These are phyloP conservation scores for Corythaixoides concolor DNA, from an alignment of 2,113 vertebrate species.

Conservation along the genomic window DNA sequence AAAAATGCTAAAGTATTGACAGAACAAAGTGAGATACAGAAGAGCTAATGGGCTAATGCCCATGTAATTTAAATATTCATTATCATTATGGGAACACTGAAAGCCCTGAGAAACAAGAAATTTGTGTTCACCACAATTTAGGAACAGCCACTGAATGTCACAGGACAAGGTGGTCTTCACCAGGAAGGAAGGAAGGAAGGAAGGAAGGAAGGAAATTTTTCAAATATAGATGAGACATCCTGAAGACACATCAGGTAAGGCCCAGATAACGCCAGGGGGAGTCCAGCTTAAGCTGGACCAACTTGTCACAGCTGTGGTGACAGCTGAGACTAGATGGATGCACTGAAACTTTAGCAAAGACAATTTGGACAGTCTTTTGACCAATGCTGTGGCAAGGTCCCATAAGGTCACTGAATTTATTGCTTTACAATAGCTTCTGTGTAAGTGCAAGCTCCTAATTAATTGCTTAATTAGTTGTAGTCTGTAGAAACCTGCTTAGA, in stretches of 20 bases:
- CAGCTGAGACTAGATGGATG: not conserved
- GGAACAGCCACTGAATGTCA: not conserved
- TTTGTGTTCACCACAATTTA: not conserved
- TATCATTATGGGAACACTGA: not conserved
- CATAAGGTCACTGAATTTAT: not conserved
- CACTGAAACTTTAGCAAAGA: not conserved
- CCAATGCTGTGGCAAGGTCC: not conserved
- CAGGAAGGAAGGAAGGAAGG: not conserved
- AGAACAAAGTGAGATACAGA: not conserved
- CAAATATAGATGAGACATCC: not conserved
- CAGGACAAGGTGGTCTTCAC: not conserved
- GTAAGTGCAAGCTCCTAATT: conserved; percentile 34
- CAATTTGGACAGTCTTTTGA: not conserved
- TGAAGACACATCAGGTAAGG: not conserved
- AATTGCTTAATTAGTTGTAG: conserved; percentile 43
- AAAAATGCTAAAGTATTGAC: not conserved
- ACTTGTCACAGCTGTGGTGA: not conserved
- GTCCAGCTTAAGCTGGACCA: not conserved
- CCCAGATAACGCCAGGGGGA: not conserved
- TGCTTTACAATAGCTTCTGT: not conserved
- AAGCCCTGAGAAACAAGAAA: not conserved
- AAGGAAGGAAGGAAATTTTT: not conserved
- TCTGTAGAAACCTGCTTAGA: conserved; percentile 18
- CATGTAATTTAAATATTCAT: not conserved
- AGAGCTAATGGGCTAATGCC: not conserved